Evolutionary conservation across 2,113 vertebrate genomes (phyloP), one percentile per base, ranked within the genome.

Genomic region (Arothron firmamentum): DNA sequence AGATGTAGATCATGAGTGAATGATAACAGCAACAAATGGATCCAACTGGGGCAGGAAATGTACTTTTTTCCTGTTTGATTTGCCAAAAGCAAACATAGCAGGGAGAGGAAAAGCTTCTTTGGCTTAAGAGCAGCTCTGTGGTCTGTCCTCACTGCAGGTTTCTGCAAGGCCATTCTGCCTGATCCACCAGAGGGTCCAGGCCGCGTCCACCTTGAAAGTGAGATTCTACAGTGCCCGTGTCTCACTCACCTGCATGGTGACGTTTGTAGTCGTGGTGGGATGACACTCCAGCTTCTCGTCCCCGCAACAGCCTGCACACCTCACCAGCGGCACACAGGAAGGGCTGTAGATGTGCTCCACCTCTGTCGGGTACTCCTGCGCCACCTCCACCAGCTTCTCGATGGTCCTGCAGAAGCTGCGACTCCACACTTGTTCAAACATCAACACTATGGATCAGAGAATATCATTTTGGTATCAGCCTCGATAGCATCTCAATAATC

Each of bases 341-440:
- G 96, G 96, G 74, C 92, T 94, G 92, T 93, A 97, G 46, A 98
- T 89, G 87, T 96, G 89, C 84, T 95, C 92, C 81, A 94, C 90
- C 84, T 97, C 93, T 0, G 84, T 77, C 1, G 96, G 96, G 71
- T 95, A 95, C 78, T 97, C 94, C 0, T 91, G 77, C 34, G 91
- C 81, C 41, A 98, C 85, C 19, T 94, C 92, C 74, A 98, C 95
- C 74, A 98, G 85, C 83, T 90, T 93, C 88, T 97, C 95, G 52
- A 94, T 91, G 0, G 94, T 91, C 60, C 92, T 91, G 75, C 96
- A 98, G 89, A 94, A 95, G 73, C 96, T 98, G 50, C 93, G 94
- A 31, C 92, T 89, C 95, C 94, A 97, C 59, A 98, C 95, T 56
- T 95, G 93, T 74, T 91, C 89, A 87, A 98, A 98, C 65, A 90